A percentile compares a stretch with the other conserved stretches of the same genome.
These are phyloP conservation scores for Drosophila flavopinicola DNA, from an alignment of 2,888 invertebrate species.

Conservation along the genomic window DNA sequence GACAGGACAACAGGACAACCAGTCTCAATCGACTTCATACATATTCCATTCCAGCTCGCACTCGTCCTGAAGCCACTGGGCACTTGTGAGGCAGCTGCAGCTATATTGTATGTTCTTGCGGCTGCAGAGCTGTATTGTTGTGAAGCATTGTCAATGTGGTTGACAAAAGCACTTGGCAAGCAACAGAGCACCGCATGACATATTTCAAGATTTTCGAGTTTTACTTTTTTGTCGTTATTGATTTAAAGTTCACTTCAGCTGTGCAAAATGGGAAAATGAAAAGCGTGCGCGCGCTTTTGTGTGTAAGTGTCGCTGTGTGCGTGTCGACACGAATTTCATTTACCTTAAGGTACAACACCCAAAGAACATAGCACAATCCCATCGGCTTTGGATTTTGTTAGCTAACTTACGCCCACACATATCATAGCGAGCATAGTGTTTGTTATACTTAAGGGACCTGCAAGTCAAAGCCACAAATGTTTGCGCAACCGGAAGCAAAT, in stretches of 20 bases:
- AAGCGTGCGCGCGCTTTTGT: constrained; percentile 38
- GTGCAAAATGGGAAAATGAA: constrained; percentile 45
- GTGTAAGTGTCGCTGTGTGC: constrained; percentile 41
- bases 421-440: constrained; percentile 13
- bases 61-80: constrained; percentile 14
- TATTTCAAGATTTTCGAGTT: constrained; percentile 59
- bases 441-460: constrained; percentile 23
- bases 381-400: constrained; percentile 36
- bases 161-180: constrained; percentile 73
- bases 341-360: constrained; percentile 53
- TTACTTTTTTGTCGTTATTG: constrained; percentile 53
- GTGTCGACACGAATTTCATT: constrained; percentile 65
- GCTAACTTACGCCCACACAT: constrained; percentile 23
- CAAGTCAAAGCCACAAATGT: constrained; percentile 48
- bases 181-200: constrained; percentile 44
- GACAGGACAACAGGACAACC: no score
- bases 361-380: constrained; percentile 30
- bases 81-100: constrained; percentile 50
- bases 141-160: constrained; percentile 72
- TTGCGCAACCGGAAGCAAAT: constrained; percentile 49
- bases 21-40: constrained; percentile 60
- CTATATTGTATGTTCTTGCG: constrained; percentile 35
- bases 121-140: constrained; percentile 43
- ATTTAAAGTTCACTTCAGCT: constrained; percentile 70
- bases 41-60: constrained; percentile 16